Evolutionary conservation across 2,888 invertebrate genomes (phyloP).

Genomic region (Drosophila testacea): DNA sequence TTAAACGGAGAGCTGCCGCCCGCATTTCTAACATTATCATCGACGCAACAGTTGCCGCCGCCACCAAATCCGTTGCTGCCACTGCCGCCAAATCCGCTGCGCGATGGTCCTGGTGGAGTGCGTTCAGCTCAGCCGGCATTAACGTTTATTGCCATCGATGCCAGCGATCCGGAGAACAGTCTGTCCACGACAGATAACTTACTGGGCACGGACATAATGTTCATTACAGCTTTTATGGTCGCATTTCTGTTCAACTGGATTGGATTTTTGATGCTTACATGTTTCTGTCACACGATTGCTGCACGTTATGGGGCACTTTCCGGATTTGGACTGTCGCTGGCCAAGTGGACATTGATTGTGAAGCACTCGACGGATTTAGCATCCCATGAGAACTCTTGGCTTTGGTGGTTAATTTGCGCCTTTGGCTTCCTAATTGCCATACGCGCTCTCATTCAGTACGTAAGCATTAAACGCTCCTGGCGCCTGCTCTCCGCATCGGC

Average conservation of each 20-base stretch:
- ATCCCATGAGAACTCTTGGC: constrained; percentile 94
- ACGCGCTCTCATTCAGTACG: constrained; percentile 94
- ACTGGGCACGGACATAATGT: constrained; percentile 97
- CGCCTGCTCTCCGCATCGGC: constrained; percentile 93
- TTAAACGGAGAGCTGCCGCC: constrained; percentile 89
- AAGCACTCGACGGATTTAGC: constrained; percentile 95
- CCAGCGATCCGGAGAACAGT: constrained; percentile 89
- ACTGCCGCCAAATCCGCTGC: constrained; percentile 78
- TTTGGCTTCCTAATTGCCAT: constrained; percentile 95
- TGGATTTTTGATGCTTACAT: constrained; percentile 95
- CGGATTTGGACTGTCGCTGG: constrained; percentile 96
- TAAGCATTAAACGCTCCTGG: constrained; percentile 96
- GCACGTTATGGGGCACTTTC: constrained; percentile 96
- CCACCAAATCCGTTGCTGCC: constrained; percentile 82
- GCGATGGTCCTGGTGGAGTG: constrained; percentile 64
- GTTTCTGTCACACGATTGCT: constrained; percentile 97
- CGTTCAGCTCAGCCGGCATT: constrained; percentile 86
- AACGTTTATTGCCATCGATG: constrained; percentile 91
- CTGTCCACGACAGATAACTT: constrained; percentile 92
- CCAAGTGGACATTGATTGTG: constrained; percentile 97
- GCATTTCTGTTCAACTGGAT: constrained; percentile 98
- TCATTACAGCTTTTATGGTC: constrained; percentile 96
- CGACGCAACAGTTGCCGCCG: constrained; percentile 77
- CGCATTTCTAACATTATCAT: constrained; percentile 80
- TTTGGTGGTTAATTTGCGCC: constrained; percentile 97